Evolutionary conservation across 1,140 invertebrate species (phyloP), one percentile per base, ranked within the genome.

Genomic region (Trichoplusia ni): DNA sequence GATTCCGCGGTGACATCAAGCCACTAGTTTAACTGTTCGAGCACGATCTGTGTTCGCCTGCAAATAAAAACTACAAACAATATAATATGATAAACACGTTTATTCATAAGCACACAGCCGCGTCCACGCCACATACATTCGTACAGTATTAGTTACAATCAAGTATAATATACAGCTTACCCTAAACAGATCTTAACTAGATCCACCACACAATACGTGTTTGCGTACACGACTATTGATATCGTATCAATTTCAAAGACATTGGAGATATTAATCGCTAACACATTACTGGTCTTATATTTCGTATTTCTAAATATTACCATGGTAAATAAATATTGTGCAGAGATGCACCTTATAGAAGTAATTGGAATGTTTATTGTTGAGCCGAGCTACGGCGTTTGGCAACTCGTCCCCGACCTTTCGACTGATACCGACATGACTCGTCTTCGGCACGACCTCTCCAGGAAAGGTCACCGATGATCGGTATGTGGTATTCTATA

Each of bases 41-140:
- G 5, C 62, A 65, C 31, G 31, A 51, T 29, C 53, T 13, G 25
- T 19, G 19, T 65, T 66, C 5, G 14, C 38, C 51, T 49, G 62
- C 58, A 74, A 78, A 84, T 74, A 69, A 81, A 75, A 83, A 76
- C 33, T 59, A 63, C 71, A 83, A 79, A 81, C 72, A 82, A 33
- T 19, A 67, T 77, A 81, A 84, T 84, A 70, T 77, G 75, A 79
- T 80, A 84, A 79, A 83, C 83, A 85, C 79, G 79, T 87, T 87
- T 89, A 89, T 89, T 87, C 72, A 71, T 64, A 67, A 69, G 73
- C 75, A 75, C 69, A 71, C 70, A 67, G 42, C 75, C 78, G 79
- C 79, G 70, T 73, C 63, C 69, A 74, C 69, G 67, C 72, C 64
- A 66, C 78, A 71, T 27, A 29, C 42, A 47, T 35, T 53, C 75